These are phyloP conservation scores for Drosophila kepulauana DNA, from an alignment of 1,140 invertebrate genomes.

Conservation along the genomic window DNA sequence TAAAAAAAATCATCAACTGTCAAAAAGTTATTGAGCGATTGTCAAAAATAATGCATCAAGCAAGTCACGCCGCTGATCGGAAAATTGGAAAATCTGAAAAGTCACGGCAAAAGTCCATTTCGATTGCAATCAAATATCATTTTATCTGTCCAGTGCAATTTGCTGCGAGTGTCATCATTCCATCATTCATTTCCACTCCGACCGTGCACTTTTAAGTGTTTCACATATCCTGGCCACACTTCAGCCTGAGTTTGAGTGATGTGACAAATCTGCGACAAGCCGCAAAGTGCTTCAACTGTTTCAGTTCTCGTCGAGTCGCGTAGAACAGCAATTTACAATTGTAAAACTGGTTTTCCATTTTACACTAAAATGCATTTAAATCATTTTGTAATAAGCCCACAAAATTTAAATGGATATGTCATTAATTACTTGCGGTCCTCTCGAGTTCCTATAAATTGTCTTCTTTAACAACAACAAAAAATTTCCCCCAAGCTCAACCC, in stretches of 20 bases:
- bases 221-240: conserved; percentile 31
- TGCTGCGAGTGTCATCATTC: conserved; percentile 73
- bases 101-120: conserved; percentile 11
- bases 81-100: conserved; percentile 8
- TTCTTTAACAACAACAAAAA: not conserved
- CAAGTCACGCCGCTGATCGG: conserved; percentile 56
- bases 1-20: conserved; percentile 57
- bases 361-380: conserved; percentile 73
- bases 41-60: conserved; percentile 54
- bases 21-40: conserved; percentile 74
- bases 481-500: not conserved
- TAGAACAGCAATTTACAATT: conserved; percentile 7
- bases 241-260: conserved; percentile 74
- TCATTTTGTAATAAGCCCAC: conserved; percentile 66
- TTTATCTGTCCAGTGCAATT: conserved; percentile 59
- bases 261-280: conserved; percentile 72
- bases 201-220: conserved; percentile 22
- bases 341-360: conserved; percentile 64
- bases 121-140: conserved; percentile 43
- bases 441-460: conserved; percentile 22
- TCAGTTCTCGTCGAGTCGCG: conserved; percentile 5
- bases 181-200: conserved; percentile 35
- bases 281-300: conserved; percentile 57
- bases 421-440: conserved; percentile 52
- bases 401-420: conserved; percentile 73